A percentile compares a stretch with the other conserved stretches of the same genome.
Conservation (phyloP, 2,797 vertebrate genomes). For the Phataginus tetradactyla region DNA sequence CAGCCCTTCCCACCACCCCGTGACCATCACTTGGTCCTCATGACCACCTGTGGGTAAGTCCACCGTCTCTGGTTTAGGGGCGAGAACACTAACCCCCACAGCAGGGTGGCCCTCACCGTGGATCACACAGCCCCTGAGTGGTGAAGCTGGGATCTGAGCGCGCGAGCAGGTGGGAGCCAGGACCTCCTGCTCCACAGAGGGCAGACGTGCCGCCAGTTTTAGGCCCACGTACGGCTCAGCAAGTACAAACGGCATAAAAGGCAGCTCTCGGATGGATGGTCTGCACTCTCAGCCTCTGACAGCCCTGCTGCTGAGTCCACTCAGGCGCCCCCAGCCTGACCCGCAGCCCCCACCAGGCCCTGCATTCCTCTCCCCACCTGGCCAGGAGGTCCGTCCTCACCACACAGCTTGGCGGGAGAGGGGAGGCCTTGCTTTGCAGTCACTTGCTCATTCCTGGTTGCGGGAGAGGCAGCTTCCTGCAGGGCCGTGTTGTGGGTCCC, state of each 20-base stretch:
- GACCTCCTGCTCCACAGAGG: fast-evolving
- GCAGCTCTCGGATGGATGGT: neutral
- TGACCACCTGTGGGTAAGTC: fast-evolving
- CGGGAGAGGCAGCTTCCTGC: neutral
- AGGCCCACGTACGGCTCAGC: neutral
- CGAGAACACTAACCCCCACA: neutral
- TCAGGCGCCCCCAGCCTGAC: no score
- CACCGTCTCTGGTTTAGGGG: neutral
- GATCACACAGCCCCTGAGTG: neutral
- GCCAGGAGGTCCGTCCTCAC: no score
- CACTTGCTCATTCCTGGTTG: no score
- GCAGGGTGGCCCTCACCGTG: neutral
- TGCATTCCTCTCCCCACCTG: fast-evolving
- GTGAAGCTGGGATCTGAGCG: neutral
- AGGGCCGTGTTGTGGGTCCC: neutral
- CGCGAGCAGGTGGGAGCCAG: neutral
- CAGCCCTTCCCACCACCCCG: neutral
- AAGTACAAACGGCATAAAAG: neutral
- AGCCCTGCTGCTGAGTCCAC: neutral
- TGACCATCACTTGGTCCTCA: no score
- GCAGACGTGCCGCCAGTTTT: fast-evolving
- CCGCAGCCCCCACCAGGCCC: neutral
- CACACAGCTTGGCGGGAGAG: fast-evolving
- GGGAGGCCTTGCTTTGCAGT: fast-evolving
- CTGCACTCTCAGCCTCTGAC: neutral